Evolutionary conservation across 2,113 vertebrate species (phyloP), one percentile per base, ranked within the genome.

Genomic region (Mormyrus lacerda): DNA sequence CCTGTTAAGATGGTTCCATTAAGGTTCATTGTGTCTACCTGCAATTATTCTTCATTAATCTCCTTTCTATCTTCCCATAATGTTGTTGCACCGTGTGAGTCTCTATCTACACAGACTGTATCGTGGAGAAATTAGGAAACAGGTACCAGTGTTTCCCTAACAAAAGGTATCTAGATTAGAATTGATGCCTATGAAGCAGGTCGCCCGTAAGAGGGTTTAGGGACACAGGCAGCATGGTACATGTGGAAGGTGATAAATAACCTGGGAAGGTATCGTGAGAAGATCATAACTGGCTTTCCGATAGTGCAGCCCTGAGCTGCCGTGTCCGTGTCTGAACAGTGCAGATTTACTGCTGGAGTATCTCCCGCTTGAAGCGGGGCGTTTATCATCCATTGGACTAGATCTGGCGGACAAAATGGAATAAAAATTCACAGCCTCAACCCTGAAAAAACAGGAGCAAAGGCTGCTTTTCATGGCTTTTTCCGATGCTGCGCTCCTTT

Each of bases 291-390:
- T 84, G 89, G 88, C 87, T 91, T 79, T 91, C 92, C 48, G 91
- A 91, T 92, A 93, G 91, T 53, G 51, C 83, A 11, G 90, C 90
- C 87, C 82, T 61, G 58, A 91, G 73, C 89, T 50, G 0, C 88
- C 89, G 90, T 90, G 86, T 90, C 92, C 47, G 31, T 82, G 84
- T 85, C 90, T 88, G 86, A 79, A 79, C 89, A 91, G 82, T 88
- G 55, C 90, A 89, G 92, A 93, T 94, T 93, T 94, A 95, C 90
- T 58, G 91, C 1, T 7, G 10, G 61, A 88, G 73, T 65, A 76
- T 88, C 17, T 24, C 58, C 55, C 47, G 6, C 88, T 87, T 76
- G 87, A 93, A 89, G 69, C 88, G 50, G 84, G n/a, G 3, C 89
- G 92, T 93, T 93, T 92, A 92, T 92, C 76, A 89, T 88, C 85